Percentiles rank a stretch among this genome's conserved stretches.
Conservation (phyloP, 64 coral and sea anemone genomes). For the Pachyseris speciosa region DNA sequence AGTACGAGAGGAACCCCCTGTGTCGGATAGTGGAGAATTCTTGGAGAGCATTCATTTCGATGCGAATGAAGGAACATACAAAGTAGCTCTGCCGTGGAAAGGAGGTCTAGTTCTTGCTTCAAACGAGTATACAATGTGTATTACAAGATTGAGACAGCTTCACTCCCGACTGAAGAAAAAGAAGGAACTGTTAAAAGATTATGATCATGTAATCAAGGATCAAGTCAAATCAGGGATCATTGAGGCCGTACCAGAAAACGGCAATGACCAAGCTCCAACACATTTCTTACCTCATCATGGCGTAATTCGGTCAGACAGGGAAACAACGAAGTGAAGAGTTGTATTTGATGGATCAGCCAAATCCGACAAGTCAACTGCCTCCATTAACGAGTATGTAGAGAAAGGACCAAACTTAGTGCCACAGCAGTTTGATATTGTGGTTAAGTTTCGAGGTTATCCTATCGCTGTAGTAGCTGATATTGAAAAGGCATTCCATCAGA, state of each 20-base stretch:
- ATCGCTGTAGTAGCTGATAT: background rate
- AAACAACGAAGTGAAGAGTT: background rate
- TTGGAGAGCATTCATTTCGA: constrained; percentile 50
- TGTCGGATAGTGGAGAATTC: constrained; percentile 37
- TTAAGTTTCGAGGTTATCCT: background rate
- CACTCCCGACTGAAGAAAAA: background rate
- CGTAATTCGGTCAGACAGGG: background rate
- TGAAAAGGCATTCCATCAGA: constrained; percentile 24
- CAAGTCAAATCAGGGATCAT: background rate
- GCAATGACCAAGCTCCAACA: no score
- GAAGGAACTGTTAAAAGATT: constrained; percentile 22
- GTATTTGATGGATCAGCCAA: constrained; percentile 17
- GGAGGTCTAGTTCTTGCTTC: constrained; percentile 41
- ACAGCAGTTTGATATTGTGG: background rate
- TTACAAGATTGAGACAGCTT: constrained; percentile 48
- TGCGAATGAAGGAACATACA: constrained; percentile 24
- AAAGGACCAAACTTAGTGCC: constrained; percentile 1
- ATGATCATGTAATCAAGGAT: constrained; percentile 22
- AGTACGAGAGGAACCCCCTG: constrained; percentile 4
- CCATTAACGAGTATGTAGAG: background rate
- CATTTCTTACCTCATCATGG: no score
- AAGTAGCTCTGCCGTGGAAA: constrained; percentile 66
- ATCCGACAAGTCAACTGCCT: background rate
- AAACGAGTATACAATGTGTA: constrained; percentile 57
- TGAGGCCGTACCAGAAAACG: no score